A percentile compares a stretch with the other conserved stretches of the same genome.
Evolutionary conservation across 2,113 vertebrate species (phyloP).

Genomic region (Glareola pratincola): DNA sequence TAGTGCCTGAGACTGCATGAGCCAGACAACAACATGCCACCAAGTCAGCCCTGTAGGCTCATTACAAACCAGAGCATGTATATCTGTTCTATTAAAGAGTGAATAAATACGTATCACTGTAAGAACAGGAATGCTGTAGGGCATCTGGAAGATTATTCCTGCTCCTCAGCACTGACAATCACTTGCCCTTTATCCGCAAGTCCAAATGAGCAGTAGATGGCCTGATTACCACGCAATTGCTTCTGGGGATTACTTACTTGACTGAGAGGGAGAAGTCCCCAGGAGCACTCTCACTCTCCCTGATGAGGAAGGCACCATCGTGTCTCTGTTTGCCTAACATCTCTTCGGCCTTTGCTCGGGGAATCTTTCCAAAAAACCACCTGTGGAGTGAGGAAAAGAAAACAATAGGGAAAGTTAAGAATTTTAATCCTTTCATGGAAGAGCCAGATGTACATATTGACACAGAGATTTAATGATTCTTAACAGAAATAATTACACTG

Average conservation of each 20-base stretch:
- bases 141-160: background rate
- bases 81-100: background rate
- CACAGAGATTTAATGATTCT: background rate
- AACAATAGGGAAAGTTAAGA: background rate
- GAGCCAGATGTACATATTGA: background rate
- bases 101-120: background rate
- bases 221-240: background rate
- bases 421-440: background rate
- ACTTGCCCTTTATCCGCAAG: background rate
- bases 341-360: constrained; percentile 96
- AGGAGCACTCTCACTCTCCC: constrained; percentile 97
- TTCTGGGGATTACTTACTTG: constrained; percentile 82
- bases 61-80: background rate
- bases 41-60: background rate
- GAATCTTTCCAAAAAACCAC: constrained; percentile 99
- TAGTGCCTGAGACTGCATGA: background rate
- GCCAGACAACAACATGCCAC: background rate
- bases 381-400: constrained; percentile 69
- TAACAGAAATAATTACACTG: background rate
- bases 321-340: constrained; percentile 98
- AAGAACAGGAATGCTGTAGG: background rate
- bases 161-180: background rate
- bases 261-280: constrained; percentile 98
- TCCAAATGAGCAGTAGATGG: background rate
- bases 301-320: constrained; percentile 96